Evolutionary conservation across 2,888 invertebrate genomes (phyloP).

Genomic region (Xestia c-nigrum): DNA sequence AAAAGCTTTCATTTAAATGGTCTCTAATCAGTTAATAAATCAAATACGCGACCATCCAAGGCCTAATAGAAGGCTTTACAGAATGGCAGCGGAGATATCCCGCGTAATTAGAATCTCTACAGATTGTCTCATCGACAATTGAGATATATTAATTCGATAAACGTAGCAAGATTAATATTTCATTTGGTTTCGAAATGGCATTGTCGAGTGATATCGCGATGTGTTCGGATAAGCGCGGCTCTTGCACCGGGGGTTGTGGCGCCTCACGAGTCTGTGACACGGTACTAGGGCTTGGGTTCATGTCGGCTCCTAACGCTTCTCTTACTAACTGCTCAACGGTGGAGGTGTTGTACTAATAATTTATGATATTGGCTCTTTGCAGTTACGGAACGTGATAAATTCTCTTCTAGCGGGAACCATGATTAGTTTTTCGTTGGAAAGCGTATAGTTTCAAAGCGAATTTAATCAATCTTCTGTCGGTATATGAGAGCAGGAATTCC

Average conservation of each 20-base stretch:
- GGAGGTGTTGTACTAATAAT: conserved; percentile 65
- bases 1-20: conserved; percentile 78
- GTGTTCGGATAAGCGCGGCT: conserved; percentile 88
- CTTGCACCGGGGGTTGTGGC: conserved; percentile 85
- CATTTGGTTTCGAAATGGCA: conserved; percentile 79
- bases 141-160: conserved; percentile 87
- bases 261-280: conserved; percentile 78
- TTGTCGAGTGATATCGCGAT: conserved; percentile 77
- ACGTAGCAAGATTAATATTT: conserved; percentile 80
- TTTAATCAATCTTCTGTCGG: conserved; percentile 49
- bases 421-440: conserved; percentile 53
- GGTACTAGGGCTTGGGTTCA: conserved; percentile 74
- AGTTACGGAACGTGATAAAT: conserved; percentile 59
- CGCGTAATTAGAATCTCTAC: conserved; percentile 85
- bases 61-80: conserved; percentile 77
- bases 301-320: conserved; percentile 78
- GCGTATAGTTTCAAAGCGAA: conserved; percentile 23
- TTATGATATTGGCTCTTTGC: conserved; percentile 65
- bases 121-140: conserved; percentile 84
- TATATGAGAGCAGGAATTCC: conserved; percentile 57
- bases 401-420: conserved; percentile 45
- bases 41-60: conserved; percentile 75
- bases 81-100: conserved; percentile 78
- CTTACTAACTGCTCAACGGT: conserved; percentile 70
- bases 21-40: conserved; percentile 81